These are phyloP conservation scores for Podiceps cristatus DNA, from an alignment of 2,113 vertebrate genomes.

Conservation along the genomic window DNA sequence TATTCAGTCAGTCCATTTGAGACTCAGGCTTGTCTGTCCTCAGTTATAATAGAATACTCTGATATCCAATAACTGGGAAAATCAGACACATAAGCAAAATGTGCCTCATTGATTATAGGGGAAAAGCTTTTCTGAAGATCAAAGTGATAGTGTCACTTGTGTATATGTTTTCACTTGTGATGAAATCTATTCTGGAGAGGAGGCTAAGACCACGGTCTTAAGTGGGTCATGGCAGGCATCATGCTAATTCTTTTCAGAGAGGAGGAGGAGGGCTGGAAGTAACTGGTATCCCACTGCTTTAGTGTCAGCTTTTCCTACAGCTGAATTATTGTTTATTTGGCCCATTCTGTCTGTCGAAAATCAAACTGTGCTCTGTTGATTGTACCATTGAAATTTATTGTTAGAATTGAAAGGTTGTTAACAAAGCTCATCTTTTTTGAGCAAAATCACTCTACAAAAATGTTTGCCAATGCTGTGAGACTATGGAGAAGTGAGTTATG, in stretches of 20 bases:
- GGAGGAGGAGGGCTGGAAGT: neutral
- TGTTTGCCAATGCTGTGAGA: neutral
- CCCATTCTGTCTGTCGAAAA: slow-evolving; percentile 32
- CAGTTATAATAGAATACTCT: neutral
- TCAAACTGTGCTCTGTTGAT: slow-evolving; percentile 33
- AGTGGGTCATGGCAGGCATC: neutral
- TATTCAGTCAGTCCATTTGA: neutral
- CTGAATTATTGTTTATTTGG: slow-evolving; percentile 35
- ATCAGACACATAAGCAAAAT: neutral
- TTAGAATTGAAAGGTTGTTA: slow-evolving; percentile 49
- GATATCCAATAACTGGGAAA: neutral
- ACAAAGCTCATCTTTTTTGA: slow-evolving; percentile 32
- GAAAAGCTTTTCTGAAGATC: neutral
- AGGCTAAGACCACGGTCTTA: neutral
- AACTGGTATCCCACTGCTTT: slow-evolving; percentile 5
- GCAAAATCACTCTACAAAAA: neutral
- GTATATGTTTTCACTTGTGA: neutral
- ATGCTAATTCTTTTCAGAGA: slow-evolving; percentile 5
- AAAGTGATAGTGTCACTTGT: neutral
- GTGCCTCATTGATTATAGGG: neutral
- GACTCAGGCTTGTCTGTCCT: neutral
- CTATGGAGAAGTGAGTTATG: slow-evolving; percentile 1
- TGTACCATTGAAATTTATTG: slow-evolving; percentile 16
- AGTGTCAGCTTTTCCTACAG: slow-evolving; percentile 8
- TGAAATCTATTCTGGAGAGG: neutral